phyloP scores from a whole-genome alignment of 1,140 invertebrate species.

The Epicauta chinensis region DNA sequence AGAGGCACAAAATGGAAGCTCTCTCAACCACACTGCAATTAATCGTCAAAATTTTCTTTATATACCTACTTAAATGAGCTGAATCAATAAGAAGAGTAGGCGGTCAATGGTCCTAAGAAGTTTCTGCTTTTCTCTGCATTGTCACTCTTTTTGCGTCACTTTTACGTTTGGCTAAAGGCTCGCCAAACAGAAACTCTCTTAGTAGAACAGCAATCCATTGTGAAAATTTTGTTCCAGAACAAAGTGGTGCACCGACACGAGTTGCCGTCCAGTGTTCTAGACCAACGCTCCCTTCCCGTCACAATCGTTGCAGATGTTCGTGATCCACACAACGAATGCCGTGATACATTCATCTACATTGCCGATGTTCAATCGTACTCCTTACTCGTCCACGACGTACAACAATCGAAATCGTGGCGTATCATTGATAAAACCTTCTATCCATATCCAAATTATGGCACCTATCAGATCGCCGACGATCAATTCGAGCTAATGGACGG shows the following conservation, averaged over 20 bases:
- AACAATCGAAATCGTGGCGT: constrained; percentile 55
- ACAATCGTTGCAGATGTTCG: constrained; percentile 56
- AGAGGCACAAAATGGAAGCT: too few species aligned
- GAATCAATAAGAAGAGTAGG: too few species aligned
- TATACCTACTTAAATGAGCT: too few species aligned
- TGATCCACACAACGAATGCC: constrained; percentile 46
- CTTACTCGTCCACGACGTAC: constrained; percentile 62
- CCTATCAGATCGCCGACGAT: constrained; percentile 54
- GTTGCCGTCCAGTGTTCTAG: constrained; percentile 48
- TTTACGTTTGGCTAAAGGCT: too few species aligned
- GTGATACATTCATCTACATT: constrained; percentile 63
- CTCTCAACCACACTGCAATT: too few species aligned
- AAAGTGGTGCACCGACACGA: constrained; percentile 49
- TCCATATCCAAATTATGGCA: constrained; percentile 61
- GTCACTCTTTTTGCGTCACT: too few species aligned
- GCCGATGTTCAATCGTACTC: constrained; percentile 64
- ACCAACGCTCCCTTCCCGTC: constrained; percentile 43
- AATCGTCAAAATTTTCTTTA: too few species aligned
- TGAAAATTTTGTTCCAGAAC: too few species aligned
- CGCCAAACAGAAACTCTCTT: too few species aligned
- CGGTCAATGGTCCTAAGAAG: too few species aligned
- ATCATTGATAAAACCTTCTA: constrained; percentile 62
- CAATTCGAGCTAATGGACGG: constrained; percentile 71
- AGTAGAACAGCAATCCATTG: too few species aligned
- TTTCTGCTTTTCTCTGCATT: too few species aligned